These are phyloP conservation scores for Hirtodrosophila alboralis DNA, from an alignment of 2,888 invertebrate genomes.

Conservation along the genomic window DNA sequence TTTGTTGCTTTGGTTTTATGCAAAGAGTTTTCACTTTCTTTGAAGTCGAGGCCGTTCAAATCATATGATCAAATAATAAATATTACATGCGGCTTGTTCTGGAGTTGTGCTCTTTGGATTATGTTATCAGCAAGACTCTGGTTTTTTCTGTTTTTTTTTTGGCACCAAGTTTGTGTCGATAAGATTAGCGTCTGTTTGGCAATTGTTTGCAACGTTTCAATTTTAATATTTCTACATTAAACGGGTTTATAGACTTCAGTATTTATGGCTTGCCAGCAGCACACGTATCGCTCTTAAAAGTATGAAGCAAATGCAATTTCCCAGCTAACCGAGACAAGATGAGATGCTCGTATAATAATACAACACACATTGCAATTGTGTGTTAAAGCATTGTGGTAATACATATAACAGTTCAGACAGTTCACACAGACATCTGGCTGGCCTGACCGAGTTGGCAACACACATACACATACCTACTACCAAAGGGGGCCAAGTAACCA, in stretches of 20 bases:
- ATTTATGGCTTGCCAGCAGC: background rate
- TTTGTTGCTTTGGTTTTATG: conserved; percentile 32
- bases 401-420: conserved; percentile 16
- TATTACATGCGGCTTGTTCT: conserved; percentile 33
- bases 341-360: conserved; percentile 23
- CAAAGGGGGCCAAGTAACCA: conserved; percentile 53
- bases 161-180: conserved; percentile 35
- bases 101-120: conserved; percentile 34
- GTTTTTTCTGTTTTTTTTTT: conserved; percentile 24
- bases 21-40: conserved; percentile 54
- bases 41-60: conserved; percentile 41
- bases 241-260: conserved; percentile 18
- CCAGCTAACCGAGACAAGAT: conserved; percentile 28
- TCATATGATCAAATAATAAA: conserved; percentile 67
- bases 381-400: conserved; percentile 33
- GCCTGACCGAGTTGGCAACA: conserved; percentile 45
- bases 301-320: conserved; percentile 26
- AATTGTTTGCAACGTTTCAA: conserved; percentile 19
- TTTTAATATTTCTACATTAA: conserved; percentile 24
- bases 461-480: conserved; percentile 21
- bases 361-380: conserved; percentile 39
- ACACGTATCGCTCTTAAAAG: conserved; percentile 25
- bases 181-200: conserved; percentile 41
- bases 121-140: conserved; percentile 41
- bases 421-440: conserved; percentile 35